Base-by-base conservation (phyloP, 2,888 invertebrate genomes). In the Lamellibrachia columna region DNA sequence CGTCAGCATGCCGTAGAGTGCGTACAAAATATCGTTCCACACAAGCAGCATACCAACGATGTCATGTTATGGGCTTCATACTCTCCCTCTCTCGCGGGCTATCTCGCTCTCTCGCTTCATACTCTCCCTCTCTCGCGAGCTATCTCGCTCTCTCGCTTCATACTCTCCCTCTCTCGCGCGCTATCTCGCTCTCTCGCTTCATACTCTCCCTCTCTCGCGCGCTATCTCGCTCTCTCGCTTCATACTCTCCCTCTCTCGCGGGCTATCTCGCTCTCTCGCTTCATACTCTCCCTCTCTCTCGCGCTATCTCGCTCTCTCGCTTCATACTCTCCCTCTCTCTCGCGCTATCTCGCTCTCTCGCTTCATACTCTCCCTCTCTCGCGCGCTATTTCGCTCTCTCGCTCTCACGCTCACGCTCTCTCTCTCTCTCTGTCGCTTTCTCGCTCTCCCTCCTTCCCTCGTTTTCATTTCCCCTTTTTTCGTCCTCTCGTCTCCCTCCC, bases 361-460 rank as follows among this genome's bases (percentile, higher is more conserved):
- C 11, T 52, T 91, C 58, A 92, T 60, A 52, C 91, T 93, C 92
- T 92, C 91, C 52, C 94, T 95, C 52, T 60, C 60, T 60, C 60
- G 11, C 60, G 11, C 60, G 4, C 60, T 60, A 11, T 60, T 11
- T 60, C 60, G 11, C 9, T 60, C 60, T 60, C 60, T 4, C 60
- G 11, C 60, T 60, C 1, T n/a, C n/a, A n/a, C n/a, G n/a, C n/a
- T n/a, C n/a, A n/a, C 40, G 1, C 15, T 8, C 60, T 60, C 1
- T 60, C 60, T 9, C 60, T 9, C 60, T 11, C 60, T 60, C 9
- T 60, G 15, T 60, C 60, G 11, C 9, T 60, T 3, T 60, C 60
- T 60, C 1, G 11, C 60, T 15, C 1, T 60, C 60, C 22, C 1
- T 60, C 60, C 4, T 4, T 60, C 60, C 22, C 9, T 60, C 60